Evolutionary conservation across 2,888 invertebrate species (phyloP).

Genomic region (Pseudococcus jackbeardsleyi): DNA sequence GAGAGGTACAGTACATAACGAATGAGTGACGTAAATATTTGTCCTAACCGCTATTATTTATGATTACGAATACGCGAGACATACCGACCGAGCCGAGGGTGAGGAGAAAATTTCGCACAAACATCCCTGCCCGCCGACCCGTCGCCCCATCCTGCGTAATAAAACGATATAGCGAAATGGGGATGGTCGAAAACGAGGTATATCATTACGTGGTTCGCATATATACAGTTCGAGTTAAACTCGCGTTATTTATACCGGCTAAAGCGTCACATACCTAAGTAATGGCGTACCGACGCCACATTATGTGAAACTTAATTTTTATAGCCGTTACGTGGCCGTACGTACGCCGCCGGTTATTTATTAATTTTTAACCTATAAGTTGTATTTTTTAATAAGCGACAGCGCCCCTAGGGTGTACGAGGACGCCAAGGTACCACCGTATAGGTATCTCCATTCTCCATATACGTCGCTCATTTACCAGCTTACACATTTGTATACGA

Average conservation of each 20-base stretch:
- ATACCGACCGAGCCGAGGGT: conserved; percentile 60
- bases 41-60: conserved; percentile 65
- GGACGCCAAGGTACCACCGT: not conserved
- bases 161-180: conserved; percentile 64
- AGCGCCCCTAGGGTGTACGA: not conserved
- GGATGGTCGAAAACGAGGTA: conserved; percentile 65
- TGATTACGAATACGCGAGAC: conserved; percentile 65
- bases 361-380: conserved; percentile 64
- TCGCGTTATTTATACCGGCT: conserved; percentile 65
- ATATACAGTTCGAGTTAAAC: conserved; percentile 65
- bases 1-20: conserved; percentile 46
- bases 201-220: conserved; percentile 65
- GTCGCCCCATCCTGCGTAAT: conserved; percentile 35
- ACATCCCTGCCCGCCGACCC: conserved; percentile 1
- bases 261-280: conserved; percentile 65
- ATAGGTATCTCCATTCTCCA: not conserved
- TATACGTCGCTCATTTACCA: conserved; percentile 1
- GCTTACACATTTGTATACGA: not conserved
- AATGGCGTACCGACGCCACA: conserved; percentile 65
- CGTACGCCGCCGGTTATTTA: conserved; percentile 57
- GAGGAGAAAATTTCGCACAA: conserved; percentile 59
- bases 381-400: conserved; percentile 48
- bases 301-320: conserved; percentile 65
- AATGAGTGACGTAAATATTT: conserved; percentile 65
- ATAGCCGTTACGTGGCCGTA: conserved; percentile 61